A percentile compares a stretch with the other conserved stretches of the same genome.
Evolutionary conservation across 2,113 vertebrate genomes (phyloP).

Genomic region (Pitta sordida): DNA sequence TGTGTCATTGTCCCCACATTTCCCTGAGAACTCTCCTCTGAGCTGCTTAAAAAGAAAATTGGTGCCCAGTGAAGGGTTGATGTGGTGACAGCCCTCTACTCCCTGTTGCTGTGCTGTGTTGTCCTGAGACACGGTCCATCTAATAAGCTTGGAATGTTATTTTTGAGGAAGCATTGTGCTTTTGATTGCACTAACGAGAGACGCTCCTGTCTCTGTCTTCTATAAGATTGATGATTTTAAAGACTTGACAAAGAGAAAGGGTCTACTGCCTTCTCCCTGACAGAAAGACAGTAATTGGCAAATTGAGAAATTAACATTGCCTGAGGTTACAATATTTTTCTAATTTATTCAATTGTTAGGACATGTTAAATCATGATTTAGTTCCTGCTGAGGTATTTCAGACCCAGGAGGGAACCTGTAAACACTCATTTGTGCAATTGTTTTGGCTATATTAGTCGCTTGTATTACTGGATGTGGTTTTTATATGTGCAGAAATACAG

Average conservation of each 20-base stretch:
- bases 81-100: neutral
- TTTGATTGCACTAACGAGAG: neutral
- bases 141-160: neutral
- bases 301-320: neutral
- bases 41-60: neutral
- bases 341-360: neutral
- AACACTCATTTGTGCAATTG: neutral
- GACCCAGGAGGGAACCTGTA: neutral
- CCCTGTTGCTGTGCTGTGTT: neutral
- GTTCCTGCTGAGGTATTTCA: conserved; percentile 31
- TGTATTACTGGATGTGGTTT: neutral
- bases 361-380: conserved; percentile 13
- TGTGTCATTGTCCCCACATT: neutral
- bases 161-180: neutral
- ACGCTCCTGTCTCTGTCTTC: neutral
- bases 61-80: neutral
- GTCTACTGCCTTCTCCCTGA: neutral
- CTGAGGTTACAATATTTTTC: conserved; percentile 12
- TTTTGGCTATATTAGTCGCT: neutral
- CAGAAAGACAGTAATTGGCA: neutral
- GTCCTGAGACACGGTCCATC: neutral
- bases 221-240: neutral
- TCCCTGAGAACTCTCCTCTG: neutral
- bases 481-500: neutral
- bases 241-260: neutral